Percentiles rank a stretch among this genome's conserved stretches.
These are phyloP conservation scores for Scaptodrosophila lebanonensis DNA, from an alignment of 1,140 invertebrate species.

Conservation along the genomic window DNA sequence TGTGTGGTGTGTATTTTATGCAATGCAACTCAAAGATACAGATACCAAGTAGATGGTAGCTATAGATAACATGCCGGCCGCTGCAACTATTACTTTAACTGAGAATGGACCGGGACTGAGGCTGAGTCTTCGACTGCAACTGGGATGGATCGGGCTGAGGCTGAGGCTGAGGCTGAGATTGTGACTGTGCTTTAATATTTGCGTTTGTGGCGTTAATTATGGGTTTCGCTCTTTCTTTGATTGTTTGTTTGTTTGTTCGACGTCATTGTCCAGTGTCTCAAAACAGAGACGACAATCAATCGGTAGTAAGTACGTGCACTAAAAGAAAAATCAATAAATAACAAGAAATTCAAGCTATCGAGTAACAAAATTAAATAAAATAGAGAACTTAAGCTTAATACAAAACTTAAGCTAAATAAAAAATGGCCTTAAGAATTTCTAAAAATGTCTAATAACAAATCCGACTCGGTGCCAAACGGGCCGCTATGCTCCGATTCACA, in stretches of 20 bases:
- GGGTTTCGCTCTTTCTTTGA: conserved; percentile 58
- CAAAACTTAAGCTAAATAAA: no score
- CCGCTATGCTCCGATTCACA: no score
- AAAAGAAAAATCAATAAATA: no score
- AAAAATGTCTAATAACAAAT: no score
- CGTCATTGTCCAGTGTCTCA: conserved; percentile 4
- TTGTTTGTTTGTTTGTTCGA: conserved; percentile 66
- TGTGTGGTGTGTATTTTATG: conserved; percentile 26
- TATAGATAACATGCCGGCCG: conserved; percentile 25
- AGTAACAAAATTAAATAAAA: no score
- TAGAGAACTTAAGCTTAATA: no score
- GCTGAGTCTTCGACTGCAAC: neutral
- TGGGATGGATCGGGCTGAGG: conserved; percentile 20
- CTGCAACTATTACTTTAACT: neutral
- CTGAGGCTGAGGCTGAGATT: conserved; percentile 45
- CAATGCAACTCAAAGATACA: conserved; percentile 32
- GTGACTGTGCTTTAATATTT: conserved; percentile 60
- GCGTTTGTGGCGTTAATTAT: conserved; percentile 74
- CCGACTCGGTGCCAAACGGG: no score
- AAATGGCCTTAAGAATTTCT: no score
- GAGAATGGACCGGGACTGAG: conserved; percentile 18
- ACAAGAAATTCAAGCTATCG: no score
- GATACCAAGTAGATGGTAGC: conserved; percentile 12
- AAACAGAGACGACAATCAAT: no score
- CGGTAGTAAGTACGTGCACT: no score